These are phyloP conservation scores for Pogoniulus pusillus DNA, from an alignment of 2,797 vertebrate species.

Conservation along the genomic window DNA sequence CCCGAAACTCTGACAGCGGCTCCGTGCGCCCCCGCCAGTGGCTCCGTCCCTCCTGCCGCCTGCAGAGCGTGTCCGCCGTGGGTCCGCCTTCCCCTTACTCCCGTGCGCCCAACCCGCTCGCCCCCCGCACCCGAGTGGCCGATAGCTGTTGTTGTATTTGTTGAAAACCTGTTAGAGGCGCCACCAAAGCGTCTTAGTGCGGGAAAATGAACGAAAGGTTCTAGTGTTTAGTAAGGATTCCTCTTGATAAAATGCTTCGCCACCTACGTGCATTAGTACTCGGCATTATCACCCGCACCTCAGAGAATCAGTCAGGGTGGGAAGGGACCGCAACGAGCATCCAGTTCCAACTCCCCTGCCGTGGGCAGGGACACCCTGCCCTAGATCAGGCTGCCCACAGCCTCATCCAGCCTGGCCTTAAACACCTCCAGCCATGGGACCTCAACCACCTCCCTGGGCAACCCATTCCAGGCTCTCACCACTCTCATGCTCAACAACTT, in stretches of 20 bases:
- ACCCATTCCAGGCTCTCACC: no score
- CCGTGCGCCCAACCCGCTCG: not conserved
- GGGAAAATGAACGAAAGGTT: no score
- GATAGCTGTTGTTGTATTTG: not conserved
- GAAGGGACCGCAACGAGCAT: no score
- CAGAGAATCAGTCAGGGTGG: no score
- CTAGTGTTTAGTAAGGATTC: not conserved
- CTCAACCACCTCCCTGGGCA: no score
- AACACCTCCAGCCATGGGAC: no score
- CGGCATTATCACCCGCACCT: not conserved
- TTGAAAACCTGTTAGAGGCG: not conserved
- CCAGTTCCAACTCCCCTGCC: no score
- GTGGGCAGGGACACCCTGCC: no score
- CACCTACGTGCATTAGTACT: rapidly evolving
- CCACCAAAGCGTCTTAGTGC: not conserved
- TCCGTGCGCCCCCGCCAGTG: not conserved
- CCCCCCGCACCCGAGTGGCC: not conserved
- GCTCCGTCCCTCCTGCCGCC: not conserved
- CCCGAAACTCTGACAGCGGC: not conserved
- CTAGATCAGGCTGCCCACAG: no score
- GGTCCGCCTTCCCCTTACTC: not conserved
- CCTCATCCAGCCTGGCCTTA: no score
- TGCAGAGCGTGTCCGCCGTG: not conserved
- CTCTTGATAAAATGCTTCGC: not conserved
- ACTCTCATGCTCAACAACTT: no score